phyloP scores from a whole-genome alignment of 2,888 invertebrate species.

The Thelaira solivaga region DNA sequence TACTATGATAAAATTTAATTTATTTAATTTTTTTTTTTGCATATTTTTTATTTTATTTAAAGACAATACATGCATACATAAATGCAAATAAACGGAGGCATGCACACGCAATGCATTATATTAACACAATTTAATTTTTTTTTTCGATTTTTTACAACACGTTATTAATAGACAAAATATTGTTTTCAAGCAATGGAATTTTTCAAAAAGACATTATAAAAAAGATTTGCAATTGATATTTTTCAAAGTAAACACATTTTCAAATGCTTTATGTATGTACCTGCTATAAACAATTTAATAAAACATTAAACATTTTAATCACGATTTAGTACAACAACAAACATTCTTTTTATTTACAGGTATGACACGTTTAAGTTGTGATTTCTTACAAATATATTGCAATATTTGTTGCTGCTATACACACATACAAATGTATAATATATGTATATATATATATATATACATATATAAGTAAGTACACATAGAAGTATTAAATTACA shows the following conservation, averaged over 20 bases:
- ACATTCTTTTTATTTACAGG: slow-evolving; percentile 17
- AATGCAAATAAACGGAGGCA: not conserved
- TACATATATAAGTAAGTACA: too few relatives aligned
- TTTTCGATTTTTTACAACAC: slow-evolving; percentile 9
- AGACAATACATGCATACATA: not conserved
- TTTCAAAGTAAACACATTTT: slow-evolving; percentile 16
- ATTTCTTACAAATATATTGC: too few relatives aligned
- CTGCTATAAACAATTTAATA: slow-evolving; percentile 11
- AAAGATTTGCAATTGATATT: slow-evolving; percentile 15
- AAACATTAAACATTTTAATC: slow-evolving; percentile 49
- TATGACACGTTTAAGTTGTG: slow-evolving; percentile 45
- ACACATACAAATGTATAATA: not conserved
- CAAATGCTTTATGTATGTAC: too few relatives aligned
- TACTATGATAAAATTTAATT: slow-evolving; percentile 21
- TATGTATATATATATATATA: not conserved
- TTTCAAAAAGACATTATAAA: slow-evolving; percentile 22
- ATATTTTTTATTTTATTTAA: slow-evolving; percentile 23
- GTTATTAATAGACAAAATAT: slow-evolving; percentile 33
- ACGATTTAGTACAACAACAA: slow-evolving; percentile 46
- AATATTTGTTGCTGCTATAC: too few relatives aligned
- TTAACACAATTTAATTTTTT: slow-evolving; percentile 43
- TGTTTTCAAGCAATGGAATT: slow-evolving; percentile 12
- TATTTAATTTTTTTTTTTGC: slow-evolving; percentile 1
- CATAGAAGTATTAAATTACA: too few relatives aligned
- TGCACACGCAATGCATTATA: not conserved